Percentiles rank a stretch among this genome's conserved stretches.
Conservation (phyloP, 2,797 vertebrate species). For the Eulemur coronatus region DNA sequence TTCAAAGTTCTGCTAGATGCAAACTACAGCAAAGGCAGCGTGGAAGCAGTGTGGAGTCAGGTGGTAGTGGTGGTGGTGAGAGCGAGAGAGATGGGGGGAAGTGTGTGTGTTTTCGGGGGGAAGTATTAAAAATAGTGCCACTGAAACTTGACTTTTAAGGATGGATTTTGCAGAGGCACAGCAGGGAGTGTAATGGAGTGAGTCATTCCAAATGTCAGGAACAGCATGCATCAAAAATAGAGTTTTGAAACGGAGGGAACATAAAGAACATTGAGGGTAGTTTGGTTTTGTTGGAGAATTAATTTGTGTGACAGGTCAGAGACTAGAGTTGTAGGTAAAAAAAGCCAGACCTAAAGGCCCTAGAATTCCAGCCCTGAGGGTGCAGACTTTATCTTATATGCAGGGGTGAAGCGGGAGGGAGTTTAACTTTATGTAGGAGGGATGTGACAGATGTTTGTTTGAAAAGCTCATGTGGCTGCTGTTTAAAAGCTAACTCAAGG, state of each 20-base stretch:
- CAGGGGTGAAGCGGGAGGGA: neutral
- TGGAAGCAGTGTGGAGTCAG: neutral
- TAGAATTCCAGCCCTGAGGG: neutral
- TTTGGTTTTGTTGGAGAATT: constrained; percentile 34
- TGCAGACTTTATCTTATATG: neutral
- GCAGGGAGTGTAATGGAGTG: neutral
- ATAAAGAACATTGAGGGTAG: constrained; percentile 19
- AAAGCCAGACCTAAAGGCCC: neutral
- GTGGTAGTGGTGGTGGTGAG: neutral
- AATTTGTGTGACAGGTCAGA: constrained; percentile 34
- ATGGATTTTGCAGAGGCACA: neutral
- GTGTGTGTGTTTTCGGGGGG: neutral
- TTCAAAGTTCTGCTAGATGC: neutral
- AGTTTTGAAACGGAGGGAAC: neutral
- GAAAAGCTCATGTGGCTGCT: neutral
- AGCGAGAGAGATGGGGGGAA: neutral
- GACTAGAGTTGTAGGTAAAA: neutral
- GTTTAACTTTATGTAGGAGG: neutral
- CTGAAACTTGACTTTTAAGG: neutral
- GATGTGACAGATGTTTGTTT: neutral
- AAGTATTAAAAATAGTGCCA: neutral
- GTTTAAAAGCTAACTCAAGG: neutral
- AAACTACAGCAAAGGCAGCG: neutral
- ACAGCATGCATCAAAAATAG: neutral
- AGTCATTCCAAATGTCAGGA: constrained; percentile 47